Percentiles rank a stretch among this genome's conserved stretches.
phyloP scores from a whole-genome alignment of 2,797 vertebrate species.

The Gymnoscopelus microlampas region DNA sequence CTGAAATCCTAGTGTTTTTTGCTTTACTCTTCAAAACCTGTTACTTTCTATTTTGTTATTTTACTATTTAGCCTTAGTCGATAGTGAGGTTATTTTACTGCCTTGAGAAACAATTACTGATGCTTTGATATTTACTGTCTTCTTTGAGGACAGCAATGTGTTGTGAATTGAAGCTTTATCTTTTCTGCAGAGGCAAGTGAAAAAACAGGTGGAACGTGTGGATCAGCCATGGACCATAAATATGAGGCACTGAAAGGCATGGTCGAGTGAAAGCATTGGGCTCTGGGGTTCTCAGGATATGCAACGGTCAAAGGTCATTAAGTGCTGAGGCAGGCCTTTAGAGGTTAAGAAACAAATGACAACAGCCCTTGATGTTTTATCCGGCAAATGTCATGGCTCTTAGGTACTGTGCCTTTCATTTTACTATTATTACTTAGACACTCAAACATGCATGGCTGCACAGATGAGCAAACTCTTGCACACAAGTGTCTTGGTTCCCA shows the following conservation, averaged over 20 bases:
- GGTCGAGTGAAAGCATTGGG: constrained; percentile 37
- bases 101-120: background rate
- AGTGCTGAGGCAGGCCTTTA: constrained; percentile 44
- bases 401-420: constrained; percentile 32
- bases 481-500: constrained; percentile 22
- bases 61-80: no score
- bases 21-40: background rate
- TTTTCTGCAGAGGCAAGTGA: constrained; percentile 48
- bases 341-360: constrained; percentile 66
- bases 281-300: constrained; percentile 52
- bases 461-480: constrained; percentile 30
- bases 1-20: constrained; percentile 12
- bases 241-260: constrained; percentile 56
- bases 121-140: background rate
- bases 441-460: background rate
- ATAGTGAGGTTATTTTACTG: background rate
- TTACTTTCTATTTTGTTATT: no score
- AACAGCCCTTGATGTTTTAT: constrained; percentile 67
- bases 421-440: constrained; percentile 32
- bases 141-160: constrained; percentile 32
- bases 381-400: constrained; percentile 40
- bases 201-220: constrained; percentile 75
- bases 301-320: constrained; percentile 60
- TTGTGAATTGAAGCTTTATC: constrained; percentile 51
- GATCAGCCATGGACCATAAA: constrained; percentile 72